Base-by-base conservation (phyloP, 2,113 vertebrate genomes). In the Aix galericulata region DNA sequence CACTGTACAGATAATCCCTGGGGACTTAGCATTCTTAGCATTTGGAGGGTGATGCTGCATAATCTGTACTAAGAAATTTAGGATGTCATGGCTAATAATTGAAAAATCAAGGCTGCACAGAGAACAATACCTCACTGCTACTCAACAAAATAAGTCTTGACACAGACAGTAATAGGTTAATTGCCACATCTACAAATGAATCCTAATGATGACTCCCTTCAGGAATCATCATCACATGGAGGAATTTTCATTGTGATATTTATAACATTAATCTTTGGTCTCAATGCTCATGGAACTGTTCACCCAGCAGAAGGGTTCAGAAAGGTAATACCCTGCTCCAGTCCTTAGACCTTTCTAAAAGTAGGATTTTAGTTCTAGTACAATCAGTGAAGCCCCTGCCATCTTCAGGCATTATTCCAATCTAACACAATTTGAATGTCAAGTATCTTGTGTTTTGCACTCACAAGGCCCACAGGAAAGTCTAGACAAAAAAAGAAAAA, bases 381-480 rank as follows among this genome's bases (percentile, higher is more conserved):
- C 93, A 85, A 89, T 97, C 84, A 94, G 80, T 92, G 89, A 71
- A 73, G 55, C 21, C 48, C 46, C 53, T 96, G 74, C 87, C 88
- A 89, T 91, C 95, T 96, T 93, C 60, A 67, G 77, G 52, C 75
- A 85, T 86, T 95, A 88, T 80, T 91, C 77, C 56, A 93, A 48
- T 94, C 62, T 91, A 96, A 92, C 67, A 74, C 59, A 81, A 91
- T 74, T 93, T 94, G 91, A 96, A 96, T 93, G 82, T 94, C 87
- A 95, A 93, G 64, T 76, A 55, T 80, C 87, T 67, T 68, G 42
- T 77, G 71, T 91, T 94, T 95, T 97, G 40, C 9, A 20, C 67
- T 89, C 89, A 58, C 14, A 46, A 92, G 88, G 64, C 88, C 94
- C 67, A 80, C 66, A 95, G 83, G 62, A 93, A 96, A 96, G 71